Evolutionary conservation across 2,113 vertebrate genomes (phyloP).

Genomic region (Nesospiza acunhae): DNA sequence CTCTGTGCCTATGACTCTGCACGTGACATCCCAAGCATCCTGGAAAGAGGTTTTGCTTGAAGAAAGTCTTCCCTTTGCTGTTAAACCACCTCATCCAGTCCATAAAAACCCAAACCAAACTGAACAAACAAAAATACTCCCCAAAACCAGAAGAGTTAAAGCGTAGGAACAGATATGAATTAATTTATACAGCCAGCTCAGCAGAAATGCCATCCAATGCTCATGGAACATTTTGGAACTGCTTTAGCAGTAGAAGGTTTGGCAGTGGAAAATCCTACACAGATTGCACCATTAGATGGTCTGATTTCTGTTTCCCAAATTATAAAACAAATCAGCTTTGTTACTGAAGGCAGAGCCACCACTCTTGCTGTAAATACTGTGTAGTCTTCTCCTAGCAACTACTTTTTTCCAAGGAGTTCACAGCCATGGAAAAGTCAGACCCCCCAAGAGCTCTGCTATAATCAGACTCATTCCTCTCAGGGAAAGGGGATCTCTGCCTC

Average conservation of each 20-base stretch:
- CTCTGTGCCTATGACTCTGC: neutral
- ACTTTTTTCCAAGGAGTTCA: neutral
- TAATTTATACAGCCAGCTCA: neutral
- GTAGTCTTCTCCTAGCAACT: neutral
- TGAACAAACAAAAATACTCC: neutral
- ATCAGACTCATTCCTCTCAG: neutral
- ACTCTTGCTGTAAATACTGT: neutral
- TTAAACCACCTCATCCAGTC: neutral
- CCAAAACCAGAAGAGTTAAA: neutral
- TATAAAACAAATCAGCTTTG: neutral
- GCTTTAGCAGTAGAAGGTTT: neutral
- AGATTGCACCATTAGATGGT: neutral
- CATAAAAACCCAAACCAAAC: neutral
- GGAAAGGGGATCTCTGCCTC: neutral
- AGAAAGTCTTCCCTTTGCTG: neutral
- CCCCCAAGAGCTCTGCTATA: neutral
- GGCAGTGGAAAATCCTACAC: neutral
- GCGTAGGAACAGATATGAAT: neutral
- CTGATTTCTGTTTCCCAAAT: neutral
- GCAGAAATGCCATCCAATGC: neutral
- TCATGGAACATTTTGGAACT: neutral
- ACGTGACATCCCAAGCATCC: neutral
- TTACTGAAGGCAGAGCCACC: neutral
- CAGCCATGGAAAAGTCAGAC: neutral
- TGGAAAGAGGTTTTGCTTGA: neutral